These are phyloP conservation scores for Agrilus mali DNA, from an alignment of 2,888 invertebrate species.

Conservation along the genomic window DNA sequence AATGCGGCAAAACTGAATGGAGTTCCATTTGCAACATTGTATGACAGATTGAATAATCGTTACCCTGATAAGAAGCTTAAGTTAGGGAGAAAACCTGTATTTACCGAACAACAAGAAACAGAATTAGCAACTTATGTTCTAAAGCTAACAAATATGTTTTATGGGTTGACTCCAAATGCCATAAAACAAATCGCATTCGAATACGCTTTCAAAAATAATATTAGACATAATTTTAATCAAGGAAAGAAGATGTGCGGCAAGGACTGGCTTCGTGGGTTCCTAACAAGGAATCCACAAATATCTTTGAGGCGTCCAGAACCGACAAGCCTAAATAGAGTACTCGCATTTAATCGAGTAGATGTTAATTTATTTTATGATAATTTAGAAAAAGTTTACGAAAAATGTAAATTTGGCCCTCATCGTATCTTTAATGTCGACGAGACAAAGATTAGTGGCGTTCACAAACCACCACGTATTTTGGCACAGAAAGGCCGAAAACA, in stretches of 20 bases:
- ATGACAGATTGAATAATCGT: too few relatives aligned
- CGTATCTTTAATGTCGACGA: slow-evolving; percentile 1
- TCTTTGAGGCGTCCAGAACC: slow-evolving; percentile 5
- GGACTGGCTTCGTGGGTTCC: not conserved
- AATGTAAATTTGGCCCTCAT: slow-evolving; percentile 7
- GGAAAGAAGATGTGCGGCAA: not conserved
- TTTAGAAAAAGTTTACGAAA: slow-evolving; percentile 4
- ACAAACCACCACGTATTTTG: slow-evolving; percentile 6
- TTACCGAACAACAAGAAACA: too few relatives aligned
- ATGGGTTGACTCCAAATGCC: not conserved
- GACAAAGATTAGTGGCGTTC: slow-evolving; percentile 4
- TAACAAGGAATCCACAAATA: not conserved
- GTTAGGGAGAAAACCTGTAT: too few relatives aligned
- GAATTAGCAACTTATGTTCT: too few relatives aligned
- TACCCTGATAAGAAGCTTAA: too few relatives aligned
- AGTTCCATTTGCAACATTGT: too few relatives aligned
- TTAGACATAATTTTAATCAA: slow-evolving; percentile 1
- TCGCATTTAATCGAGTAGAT: slow-evolving; percentile 7
- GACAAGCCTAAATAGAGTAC: slow-evolving; percentile 7
- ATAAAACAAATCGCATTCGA: not conserved
- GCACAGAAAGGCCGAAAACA: slow-evolving; percentile 11
- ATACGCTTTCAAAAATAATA: slow-evolving; percentile 2
- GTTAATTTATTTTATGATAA: slow-evolving; percentile 6
- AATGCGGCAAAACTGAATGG: too few relatives aligned
- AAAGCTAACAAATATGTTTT: too few relatives aligned